These are phyloP conservation scores for Diplodus puntazzo DNA, from an alignment of 2,797 vertebrate genomes.

Conservation along the genomic window DNA sequence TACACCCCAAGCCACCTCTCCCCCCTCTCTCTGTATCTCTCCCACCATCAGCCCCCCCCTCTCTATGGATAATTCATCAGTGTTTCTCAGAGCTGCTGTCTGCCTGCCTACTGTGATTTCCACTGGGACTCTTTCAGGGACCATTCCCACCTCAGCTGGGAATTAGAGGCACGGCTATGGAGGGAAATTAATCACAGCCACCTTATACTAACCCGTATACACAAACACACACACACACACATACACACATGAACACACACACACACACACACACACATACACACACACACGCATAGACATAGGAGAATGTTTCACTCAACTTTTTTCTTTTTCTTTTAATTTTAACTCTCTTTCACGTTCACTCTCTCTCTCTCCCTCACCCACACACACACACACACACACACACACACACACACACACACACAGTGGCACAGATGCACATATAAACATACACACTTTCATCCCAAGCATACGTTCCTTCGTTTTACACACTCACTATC, in stretches of 20 bases:
- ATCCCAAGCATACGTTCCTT: neutral
- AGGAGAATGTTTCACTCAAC: conserved; percentile 4
- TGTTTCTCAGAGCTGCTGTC: conserved; percentile 81
- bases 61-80: conserved; percentile 86
- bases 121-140: conserved; percentile 84
- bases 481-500: conserved; percentile 10
- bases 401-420: conserved; percentile 4
- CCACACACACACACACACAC: neutral
- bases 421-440: neutral
- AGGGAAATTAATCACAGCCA: conserved; percentile 84
- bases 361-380: too few relatives aligned
- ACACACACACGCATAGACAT: neutral
- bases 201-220: conserved; percentile 64
- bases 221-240: conserved; percentile 38
- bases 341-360: conserved; percentile 7
- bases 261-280: conserved; percentile 26
- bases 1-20: neutral
- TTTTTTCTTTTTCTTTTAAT: conserved; percentile 18
- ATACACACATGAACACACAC: conserved; percentile 28
- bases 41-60: neutral
- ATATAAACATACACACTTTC: neutral
- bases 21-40: conserved; percentile 13
- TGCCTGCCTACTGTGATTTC: conserved; percentile 84
- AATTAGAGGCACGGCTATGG: conserved; percentile 78
- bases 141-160: conserved; percentile 79